Evolutionary conservation across 2,797 vertebrate genomes (phyloP).

Genomic region (Gila robusta): DNA sequence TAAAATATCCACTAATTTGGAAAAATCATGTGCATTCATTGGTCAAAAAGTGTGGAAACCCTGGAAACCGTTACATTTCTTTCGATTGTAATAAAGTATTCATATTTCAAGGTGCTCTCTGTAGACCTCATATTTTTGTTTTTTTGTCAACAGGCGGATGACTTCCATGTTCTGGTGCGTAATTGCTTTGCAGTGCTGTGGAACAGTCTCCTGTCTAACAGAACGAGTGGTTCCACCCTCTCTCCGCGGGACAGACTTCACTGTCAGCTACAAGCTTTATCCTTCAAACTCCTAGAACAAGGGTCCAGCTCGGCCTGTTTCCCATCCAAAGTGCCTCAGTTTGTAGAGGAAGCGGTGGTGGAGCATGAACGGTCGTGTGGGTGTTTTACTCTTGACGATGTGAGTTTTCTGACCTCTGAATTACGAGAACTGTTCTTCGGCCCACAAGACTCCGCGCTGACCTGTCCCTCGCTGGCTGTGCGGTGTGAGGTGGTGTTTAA

Average conservation of each 20-base stretch:
- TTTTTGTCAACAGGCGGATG: slow-evolving; percentile 68
- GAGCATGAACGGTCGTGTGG: slow-evolving; percentile 74
- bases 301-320: slow-evolving; percentile 47
- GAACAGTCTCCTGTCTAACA: slow-evolving; percentile 71
- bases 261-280: slow-evolving; percentile 80
- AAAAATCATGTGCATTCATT: not conserved
- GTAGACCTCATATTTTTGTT: not conserved
- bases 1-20: not conserved
- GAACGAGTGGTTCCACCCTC: not conserved
- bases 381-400: slow-evolving; percentile 69
- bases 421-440: slow-evolving; percentile 60
- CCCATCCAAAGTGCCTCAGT: slow-evolving; percentile 67
- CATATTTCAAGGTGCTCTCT: not conserved
- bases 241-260: slow-evolving; percentile 67
- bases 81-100: not conserved
- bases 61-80: not conserved
- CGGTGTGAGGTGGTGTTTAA: slow-evolving; percentile 80
- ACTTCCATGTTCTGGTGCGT: slow-evolving; percentile 75
- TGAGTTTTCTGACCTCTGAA: slow-evolving; percentile 74
- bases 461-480: slow-evolving; percentile 43
- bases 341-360: slow-evolving; percentile 71
- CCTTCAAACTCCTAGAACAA: slow-evolving; percentile 85
- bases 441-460: slow-evolving; percentile 3
- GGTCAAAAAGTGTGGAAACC: too few relatives aligned
- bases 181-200: slow-evolving; percentile 85